phyloP scores from a whole-genome alignment of 2,888 invertebrate genomes.

The Julus scandinavius region DNA sequence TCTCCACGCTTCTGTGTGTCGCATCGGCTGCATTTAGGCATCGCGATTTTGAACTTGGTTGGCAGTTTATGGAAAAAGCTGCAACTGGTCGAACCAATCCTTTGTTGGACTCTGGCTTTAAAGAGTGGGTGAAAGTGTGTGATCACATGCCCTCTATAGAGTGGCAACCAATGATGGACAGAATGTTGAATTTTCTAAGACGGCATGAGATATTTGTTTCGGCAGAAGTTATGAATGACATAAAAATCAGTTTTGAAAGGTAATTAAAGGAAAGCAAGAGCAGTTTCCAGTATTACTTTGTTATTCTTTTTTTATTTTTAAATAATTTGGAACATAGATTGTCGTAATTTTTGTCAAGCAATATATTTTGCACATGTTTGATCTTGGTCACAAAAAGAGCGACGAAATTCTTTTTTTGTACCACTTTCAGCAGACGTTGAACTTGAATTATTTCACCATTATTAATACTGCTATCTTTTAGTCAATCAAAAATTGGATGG shows the following conservation, averaged over 20 bases:
- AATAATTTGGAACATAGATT: not conserved
- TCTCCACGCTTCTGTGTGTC: slow-evolving; percentile 70
- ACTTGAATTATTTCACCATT: not conserved
- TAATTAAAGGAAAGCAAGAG: slow-evolving; percentile 56
- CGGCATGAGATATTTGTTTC: slow-evolving; percentile 68
- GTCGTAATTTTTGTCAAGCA: too few species aligned
- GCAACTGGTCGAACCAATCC: not conserved
- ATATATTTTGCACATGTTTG: too few species aligned
- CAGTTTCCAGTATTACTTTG: not conserved
- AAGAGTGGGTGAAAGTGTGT: slow-evolving; percentile 65
- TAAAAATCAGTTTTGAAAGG: slow-evolving; percentile 60
- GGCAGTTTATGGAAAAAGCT: slow-evolving; percentile 73
- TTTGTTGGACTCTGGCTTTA: not conserved
- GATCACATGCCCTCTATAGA: slow-evolving; percentile 66
- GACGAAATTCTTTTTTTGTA: too few species aligned
- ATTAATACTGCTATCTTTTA: not conserved
- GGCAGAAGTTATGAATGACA: slow-evolving; percentile 63
- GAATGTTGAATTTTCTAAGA: slow-evolving; percentile 72
- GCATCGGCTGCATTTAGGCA: slow-evolving; percentile 73
- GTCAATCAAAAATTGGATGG: not conserved
- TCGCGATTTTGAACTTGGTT: slow-evolving; percentile 71
- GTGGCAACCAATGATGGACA: slow-evolving; percentile 68
- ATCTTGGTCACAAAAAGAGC: too few species aligned
- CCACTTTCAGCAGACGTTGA: not conserved
- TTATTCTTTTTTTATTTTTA: not conserved